Base-by-base conservation (phyloP, 1,140 invertebrate species). In the Eumaeus atala region DNA sequence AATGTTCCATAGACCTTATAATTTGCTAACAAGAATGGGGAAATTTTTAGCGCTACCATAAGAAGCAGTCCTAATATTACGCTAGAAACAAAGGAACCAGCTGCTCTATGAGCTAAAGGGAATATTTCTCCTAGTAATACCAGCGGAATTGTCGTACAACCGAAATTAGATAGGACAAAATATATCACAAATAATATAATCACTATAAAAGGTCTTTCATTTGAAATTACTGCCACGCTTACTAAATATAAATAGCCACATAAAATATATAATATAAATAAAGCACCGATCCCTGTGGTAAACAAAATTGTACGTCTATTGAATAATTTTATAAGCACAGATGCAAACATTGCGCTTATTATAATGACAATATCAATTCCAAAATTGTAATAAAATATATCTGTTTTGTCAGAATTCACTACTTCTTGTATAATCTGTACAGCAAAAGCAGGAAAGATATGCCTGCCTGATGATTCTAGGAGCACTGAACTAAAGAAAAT, bases 391-490 rank as follows among this genome's bases (percentile, higher is more conserved):
- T 75, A 73, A 44, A 80, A 82, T 0, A 77, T 70, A 17, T 76
- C 67, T 0, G 64, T 48, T 9, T 67, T 74, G 18, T 68, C 58
- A 0, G 65, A 70, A 6, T 58, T 70, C 0, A 84, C 61, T 49
- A 84, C 61, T 53, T 74, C 73, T 18, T 48, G 53, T 0, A 84
- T 72, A 0, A 84, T 79, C 51, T 76, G 66, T 5, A 70, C 48
- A 3, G 81, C 81, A 53, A 75, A 84, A 0, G 76, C 75, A 7
- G 81, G 77, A 21, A 82, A 79, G 7, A 78, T 66, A 48, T 84
- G 78, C 16, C 79, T 64, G 4, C 82, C 79, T 51, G 70, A 72
- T 0, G 64, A 12, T 57, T 85, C 79, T 7, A 85, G 49, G 0
- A 85, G 42, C 1, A 75, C 21, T 10, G 49, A 54, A 12, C 62